Evolutionary conservation across 2,113 vertebrate species (phyloP), one percentile per base, ranked within the genome.

Genomic region (Periophthalmus modestus): DNA sequence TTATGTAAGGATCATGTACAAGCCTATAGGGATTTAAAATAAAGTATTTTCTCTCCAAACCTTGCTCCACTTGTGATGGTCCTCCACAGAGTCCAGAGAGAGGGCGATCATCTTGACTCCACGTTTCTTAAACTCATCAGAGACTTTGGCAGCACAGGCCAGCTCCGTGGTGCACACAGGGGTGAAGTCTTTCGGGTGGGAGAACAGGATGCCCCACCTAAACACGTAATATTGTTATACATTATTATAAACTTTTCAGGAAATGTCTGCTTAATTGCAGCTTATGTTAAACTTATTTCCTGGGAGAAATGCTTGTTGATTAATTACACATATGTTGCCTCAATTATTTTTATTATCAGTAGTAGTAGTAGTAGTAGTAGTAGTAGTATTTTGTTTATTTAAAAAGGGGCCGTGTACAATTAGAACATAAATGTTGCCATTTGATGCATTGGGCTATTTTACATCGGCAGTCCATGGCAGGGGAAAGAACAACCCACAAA

Each of bases 131-230:
- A 99, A 99, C 90, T 98, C 94, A 0, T 92, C 73, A 0, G 92
- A 93, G 88, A 98, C 69, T 78, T 87, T 95, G 0, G 94, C 95
- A 0, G 96, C 96, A 47, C 95, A 88, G 75, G 95, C 97, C 0
- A 99, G 94, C 89, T 99, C 98, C 0, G 97, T 99, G 78, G 98
- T 99, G 80, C 98, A 99, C 21, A 99, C 98, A 0, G 98, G 98
- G 0, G 97, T 99, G 77, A 96, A 99, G 89, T 99, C 98, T 63
- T 91, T 93, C 0, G 98, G 98, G 87, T 99, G 98, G 24, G 98
- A 99, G 86, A 98, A 99, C 77, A 99, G 92, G 83, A 99, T 91
- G 7, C 97, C 96, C 98, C 98, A 99, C 71, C 98, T 99, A 82
- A 59, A 59, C 24, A 85, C 82, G 19, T 10, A 11, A 55, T 55